Percentiles rank a stretch among this genome's conserved stretches.
phyloP scores from a whole-genome alignment of 2,113 vertebrate species.

The Sylvietta virens region DNA sequence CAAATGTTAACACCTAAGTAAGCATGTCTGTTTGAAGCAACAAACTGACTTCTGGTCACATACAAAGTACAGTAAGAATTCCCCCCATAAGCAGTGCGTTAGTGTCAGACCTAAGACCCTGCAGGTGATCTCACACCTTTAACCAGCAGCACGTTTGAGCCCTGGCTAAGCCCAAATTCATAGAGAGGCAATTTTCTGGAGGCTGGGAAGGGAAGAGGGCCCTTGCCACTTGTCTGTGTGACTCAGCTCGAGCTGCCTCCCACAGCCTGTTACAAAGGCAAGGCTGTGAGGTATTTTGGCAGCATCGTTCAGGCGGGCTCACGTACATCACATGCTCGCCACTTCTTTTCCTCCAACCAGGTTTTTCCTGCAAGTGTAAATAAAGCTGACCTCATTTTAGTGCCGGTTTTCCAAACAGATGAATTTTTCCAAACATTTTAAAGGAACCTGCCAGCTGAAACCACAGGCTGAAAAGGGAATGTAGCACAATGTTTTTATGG shows the following conservation, averaged over 20 bases:
- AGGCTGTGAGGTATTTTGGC: neutral
- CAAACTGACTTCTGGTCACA: neutral
- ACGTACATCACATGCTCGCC: neutral
- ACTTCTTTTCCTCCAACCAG: slow-evolving; percentile 28
- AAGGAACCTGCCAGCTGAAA: neutral
- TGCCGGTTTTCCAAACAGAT: neutral
- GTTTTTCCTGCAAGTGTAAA: neutral
- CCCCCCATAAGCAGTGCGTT: accelerated
- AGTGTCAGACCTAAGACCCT: neutral
- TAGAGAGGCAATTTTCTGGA: neutral
- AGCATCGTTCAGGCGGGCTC: neutral
- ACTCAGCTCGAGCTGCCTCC: slow-evolving; percentile 7
- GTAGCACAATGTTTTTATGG: neutral
- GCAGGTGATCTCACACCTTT: neutral
- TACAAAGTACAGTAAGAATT: accelerated
- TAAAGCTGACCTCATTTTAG: slow-evolving; percentile 21
- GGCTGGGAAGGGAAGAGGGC: neutral
- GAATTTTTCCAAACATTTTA: neutral
- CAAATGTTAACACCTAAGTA: neutral
- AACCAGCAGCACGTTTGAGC: accelerated
- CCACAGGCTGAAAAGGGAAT: accelerated
- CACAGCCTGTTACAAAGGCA: slow-evolving; percentile 24
- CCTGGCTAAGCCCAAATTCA: neutral
- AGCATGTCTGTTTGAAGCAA: neutral
- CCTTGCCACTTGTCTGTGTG: neutral